These are phyloP conservation scores for Anabacerthia variegaticeps DNA, from an alignment of 2,797 vertebrate species.

Conservation along the genomic window DNA sequence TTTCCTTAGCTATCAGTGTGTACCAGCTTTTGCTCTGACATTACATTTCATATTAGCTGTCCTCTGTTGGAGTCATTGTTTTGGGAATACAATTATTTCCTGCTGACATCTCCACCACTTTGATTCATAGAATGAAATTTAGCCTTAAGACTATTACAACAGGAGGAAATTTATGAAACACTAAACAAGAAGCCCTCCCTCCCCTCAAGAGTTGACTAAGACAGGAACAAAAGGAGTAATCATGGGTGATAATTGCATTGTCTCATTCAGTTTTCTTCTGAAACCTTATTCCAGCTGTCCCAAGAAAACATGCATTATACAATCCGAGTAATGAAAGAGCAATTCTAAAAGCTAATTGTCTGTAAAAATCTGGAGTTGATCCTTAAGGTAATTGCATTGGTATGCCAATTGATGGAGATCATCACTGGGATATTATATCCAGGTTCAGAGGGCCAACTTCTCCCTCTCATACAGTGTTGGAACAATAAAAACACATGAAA, in stretches of 20 bases:
- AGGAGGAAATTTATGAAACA: constrained; percentile 22
- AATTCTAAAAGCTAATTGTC: constrained; percentile 26
- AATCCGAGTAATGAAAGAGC: constrained; percentile 5
- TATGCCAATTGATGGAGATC: background rate
- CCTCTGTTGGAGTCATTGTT: background rate
- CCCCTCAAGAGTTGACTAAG: background rate
- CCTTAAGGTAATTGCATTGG: background rate
- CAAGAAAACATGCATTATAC: constrained; percentile 29
- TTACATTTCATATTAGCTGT: background rate
- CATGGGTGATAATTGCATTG: constrained; percentile 26
- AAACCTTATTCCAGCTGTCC: constrained; percentile 28
- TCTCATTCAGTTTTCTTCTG: constrained; percentile 31
- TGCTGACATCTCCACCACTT: background rate
- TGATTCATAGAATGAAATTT: background rate
- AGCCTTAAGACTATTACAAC: background rate
- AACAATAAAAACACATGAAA: background rate
- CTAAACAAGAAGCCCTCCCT: constrained; percentile 1
- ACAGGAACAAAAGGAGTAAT: constrained; percentile 17
- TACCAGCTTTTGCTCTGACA: background rate
- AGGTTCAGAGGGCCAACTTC: background rate
- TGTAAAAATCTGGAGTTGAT: constrained; percentile 8
- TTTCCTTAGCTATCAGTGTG: background rate
- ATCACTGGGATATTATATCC: background rate
- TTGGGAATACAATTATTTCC: constrained; percentile 10
- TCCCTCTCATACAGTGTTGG: background rate